phyloP scores from a whole-genome alignment of 2,113 vertebrate genomes.

The Bostrychus sinensis region DNA sequence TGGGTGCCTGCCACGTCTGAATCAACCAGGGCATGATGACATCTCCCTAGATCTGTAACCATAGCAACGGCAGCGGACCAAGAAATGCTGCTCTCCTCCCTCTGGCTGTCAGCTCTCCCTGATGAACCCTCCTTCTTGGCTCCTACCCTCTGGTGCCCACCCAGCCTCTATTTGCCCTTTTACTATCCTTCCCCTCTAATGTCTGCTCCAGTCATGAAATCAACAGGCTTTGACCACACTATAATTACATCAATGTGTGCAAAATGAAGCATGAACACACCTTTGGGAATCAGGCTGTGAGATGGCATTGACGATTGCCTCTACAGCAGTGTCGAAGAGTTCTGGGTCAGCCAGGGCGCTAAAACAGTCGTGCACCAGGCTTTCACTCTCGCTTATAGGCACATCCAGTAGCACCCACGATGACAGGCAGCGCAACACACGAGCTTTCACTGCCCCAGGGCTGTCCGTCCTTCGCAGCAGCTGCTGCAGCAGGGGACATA shows the following conservation, averaged over 20 bases:
- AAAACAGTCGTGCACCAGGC: constrained; percentile 93
- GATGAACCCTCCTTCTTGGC: constrained; percentile 39
- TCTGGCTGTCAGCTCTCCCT: constrained; percentile 60
- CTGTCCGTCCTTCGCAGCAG: constrained; percentile 92
- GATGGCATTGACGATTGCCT: constrained; percentile 97
- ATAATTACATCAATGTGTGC: not conserved
- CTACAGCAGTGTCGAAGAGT: constrained; percentile 96
- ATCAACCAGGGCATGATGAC: constrained; percentile 80
- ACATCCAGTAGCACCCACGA: constrained; percentile 98
- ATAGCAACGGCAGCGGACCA: constrained; percentile 79
- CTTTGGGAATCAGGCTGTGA: constrained; percentile 98
- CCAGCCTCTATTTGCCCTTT: constrained; percentile 18
- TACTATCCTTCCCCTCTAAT: not conserved
- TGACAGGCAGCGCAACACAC: constrained; percentile 97
- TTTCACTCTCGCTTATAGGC: constrained; percentile 92
- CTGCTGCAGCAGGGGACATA: constrained; percentile 95
- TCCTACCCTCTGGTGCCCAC: constrained; percentile 28
- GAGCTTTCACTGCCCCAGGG: constrained; percentile 94
- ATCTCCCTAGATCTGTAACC: constrained; percentile 77
- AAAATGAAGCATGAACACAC: constrained; percentile 72
- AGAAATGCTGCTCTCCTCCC: constrained; percentile 70
- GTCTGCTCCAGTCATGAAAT: not conserved
- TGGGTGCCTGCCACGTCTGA: constrained; percentile 66
- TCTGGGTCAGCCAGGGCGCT: constrained; percentile 91
- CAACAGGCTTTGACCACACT: not conserved